Evolutionary conservation across 2,113 vertebrate genomes (phyloP).

Genomic region (Coptodon rendalli): DNA sequence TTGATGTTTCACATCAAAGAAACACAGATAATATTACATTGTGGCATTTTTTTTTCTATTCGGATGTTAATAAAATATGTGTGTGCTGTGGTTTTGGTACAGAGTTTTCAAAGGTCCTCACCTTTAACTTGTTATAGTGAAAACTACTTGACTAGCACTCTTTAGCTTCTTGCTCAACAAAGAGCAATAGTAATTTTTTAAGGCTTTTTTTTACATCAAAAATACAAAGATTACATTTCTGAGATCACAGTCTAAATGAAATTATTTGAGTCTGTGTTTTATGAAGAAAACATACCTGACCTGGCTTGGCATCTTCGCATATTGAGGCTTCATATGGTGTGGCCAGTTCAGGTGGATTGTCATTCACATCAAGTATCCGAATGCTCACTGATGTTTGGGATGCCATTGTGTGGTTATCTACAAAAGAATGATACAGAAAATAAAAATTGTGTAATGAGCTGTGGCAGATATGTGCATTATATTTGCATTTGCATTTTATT

Average conservation of each 20-base stretch:
- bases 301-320: slow-evolving; percentile 93
- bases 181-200: not conserved
- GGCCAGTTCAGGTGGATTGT: slow-evolving; percentile 93
- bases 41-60: not conserved
- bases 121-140: not conserved
- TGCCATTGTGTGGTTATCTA: slow-evolving; percentile 87
- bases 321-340: slow-evolving; percentile 88
- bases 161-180: not conserved
- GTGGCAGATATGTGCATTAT: not conserved
- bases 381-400: slow-evolving; percentile 84
- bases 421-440: not conserved
- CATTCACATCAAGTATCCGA: slow-evolving; percentile 95
- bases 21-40: not conserved
- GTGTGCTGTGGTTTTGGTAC: not conserved
- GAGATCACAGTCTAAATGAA: not conserved
- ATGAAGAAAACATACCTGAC: slow-evolving; percentile 77
- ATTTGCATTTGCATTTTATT: not conserved
- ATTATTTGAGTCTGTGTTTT: not conserved
- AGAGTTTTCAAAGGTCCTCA: not conserved
- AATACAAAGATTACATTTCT: not conserved
- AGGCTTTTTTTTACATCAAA: not conserved
- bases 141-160: not conserved
- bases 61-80: fast-evolving
- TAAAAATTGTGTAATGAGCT: not conserved
- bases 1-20: not conserved